Percentiles rank a stretch among this genome's conserved stretches.
These are phyloP conservation scores for Psephotus haematonotus DNA, from an alignment of 2,113 vertebrate genomes.

Conservation along the genomic window DNA sequence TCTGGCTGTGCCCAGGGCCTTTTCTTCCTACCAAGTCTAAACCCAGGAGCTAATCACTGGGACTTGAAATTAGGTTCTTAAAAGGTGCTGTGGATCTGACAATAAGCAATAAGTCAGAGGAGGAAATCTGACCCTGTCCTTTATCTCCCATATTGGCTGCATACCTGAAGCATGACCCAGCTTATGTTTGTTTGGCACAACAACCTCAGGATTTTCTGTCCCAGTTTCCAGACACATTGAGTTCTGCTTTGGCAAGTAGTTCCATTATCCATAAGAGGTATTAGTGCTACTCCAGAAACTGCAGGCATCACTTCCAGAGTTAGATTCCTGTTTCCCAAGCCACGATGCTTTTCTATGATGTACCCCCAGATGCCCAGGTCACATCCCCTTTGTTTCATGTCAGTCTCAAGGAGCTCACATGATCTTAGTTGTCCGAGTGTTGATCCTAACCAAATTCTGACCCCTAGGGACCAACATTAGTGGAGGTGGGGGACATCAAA, in stretches of 20 bases:
- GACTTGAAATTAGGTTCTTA: neutral
- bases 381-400: neutral
- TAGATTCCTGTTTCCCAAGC: neutral
- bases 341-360: neutral
- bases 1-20: neutral
- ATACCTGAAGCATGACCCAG: neutral
- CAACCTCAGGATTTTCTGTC: neutral
- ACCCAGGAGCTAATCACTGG: neutral
- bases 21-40: neutral
- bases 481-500: accelerated
- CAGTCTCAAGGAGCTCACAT: neutral
- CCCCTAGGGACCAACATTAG: neutral
- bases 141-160: accelerated
- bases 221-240: neutral
- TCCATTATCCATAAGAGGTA: neutral
- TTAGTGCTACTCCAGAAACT: neutral
- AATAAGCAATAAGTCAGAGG: neutral
- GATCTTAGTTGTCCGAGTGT: neutral
- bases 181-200: neutral
- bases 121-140: neutral
- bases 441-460: neutral
- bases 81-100: neutral
- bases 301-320: neutral
- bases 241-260: neutral
- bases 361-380: neutral